Evolutionary conservation across 2,797 vertebrate genomes (phyloP), one percentile per base, ranked within the genome.

Genomic region (Phoxinus dragarum): DNA sequence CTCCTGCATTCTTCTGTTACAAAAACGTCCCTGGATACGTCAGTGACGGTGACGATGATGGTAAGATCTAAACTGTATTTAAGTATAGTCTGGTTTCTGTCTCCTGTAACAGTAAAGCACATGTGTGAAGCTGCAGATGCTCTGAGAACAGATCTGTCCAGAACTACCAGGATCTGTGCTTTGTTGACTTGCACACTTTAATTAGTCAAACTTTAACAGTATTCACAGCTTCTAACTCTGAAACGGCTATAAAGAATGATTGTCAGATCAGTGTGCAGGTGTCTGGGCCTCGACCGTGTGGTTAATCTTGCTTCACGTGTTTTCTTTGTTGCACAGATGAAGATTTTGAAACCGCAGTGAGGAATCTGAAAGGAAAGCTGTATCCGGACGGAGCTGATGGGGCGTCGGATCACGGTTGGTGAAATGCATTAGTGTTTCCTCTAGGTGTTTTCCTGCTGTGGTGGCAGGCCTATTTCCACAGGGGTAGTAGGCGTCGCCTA

Each of bases 1-100:
- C 98, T 16, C 92, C 93, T 77, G 97, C 97, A 0, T 99, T 99
- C 92, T 99, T 99, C 94, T 97, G 97, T 90, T 99, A 99, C 92
- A 96, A 99, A 93, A 99, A 97, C 71, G 95, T 95, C 66, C 96
- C 96, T 19, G 97, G 95, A 89, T 99, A 99, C 42, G 76, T 92
- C 90, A 98, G 97, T 9, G 97, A 98, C 0, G 95, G 97, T 52
- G 92, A 95, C n/a, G 93, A 95, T 31, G 97, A 99, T 72, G 98
- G 98, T 99, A 93, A 97, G 94, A 86, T 40, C 36, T 79, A 21
- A 40, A 73, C 27, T 7, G 19, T 73, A 4, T 61, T 36, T 1
- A 11, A 31, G 19, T n/a, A 34, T 3, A 34, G 14, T 66, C 14
- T 34, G 61, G 0, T 66, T 66, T 19, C 64, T 17, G 64, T 34